Conservation (phyloP, 2,888 invertebrate genomes). For the Serrognathus titanus region DNA sequence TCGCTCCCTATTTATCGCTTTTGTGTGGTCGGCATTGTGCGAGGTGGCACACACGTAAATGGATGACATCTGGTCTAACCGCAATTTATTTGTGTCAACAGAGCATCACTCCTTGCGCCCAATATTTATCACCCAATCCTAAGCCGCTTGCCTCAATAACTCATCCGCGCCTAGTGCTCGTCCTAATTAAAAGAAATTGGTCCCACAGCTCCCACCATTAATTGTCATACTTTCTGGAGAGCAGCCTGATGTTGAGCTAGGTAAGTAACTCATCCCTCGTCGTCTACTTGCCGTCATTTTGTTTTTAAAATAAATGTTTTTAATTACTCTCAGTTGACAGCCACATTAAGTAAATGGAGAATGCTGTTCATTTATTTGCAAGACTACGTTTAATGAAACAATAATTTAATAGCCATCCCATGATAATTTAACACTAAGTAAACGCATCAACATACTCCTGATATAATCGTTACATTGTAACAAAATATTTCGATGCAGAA, state of each 20-base stretch:
- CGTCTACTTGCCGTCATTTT: not conserved
- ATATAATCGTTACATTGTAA: no score
- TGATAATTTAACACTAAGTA: no score
- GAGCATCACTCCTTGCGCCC: not conserved
- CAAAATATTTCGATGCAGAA: no score
- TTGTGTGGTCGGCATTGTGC: conserved; percentile 9
- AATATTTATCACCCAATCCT: not conserved
- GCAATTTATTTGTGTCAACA: conserved; percentile 6
- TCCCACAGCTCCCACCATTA: not conserved
- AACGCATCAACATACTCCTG: no score
- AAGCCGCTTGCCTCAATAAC: not conserved
- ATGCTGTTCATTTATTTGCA: not conserved
- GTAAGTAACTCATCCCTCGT: not conserved
- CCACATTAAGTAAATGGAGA: not conserved
- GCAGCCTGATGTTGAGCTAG: not conserved
- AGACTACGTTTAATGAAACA: not conserved
- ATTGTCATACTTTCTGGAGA: not conserved
- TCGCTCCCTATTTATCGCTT: conserved; percentile 14
- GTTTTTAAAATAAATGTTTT: not conserved
- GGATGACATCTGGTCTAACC: conserved; percentile 6
- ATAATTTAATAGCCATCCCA: not conserved
- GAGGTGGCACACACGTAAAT: conserved; percentile 1
- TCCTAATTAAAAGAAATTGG: conserved; percentile 2
- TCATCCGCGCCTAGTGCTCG: not conserved
- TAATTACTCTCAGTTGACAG: not conserved